These are phyloP conservation scores for Ridgeia piscesae DNA, from an alignment of 1,140 invertebrate genomes.

Conservation along the genomic window DNA sequence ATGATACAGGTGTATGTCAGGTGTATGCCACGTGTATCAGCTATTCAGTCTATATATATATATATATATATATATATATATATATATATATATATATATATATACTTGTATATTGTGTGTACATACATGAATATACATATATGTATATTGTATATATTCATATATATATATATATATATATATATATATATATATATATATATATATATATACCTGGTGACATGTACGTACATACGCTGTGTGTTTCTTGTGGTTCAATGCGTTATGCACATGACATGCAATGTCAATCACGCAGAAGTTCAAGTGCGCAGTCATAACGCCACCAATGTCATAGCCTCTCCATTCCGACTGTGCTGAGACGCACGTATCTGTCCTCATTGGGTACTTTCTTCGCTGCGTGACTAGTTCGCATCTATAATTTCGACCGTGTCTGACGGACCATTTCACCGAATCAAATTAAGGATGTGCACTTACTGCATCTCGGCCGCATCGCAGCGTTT, in stretches of 20 bases:
- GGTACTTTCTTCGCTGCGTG: background rate
- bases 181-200: no score
- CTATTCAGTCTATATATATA: slow-evolving; percentile 9
- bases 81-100: background rate
- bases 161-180: no score
- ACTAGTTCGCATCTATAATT: background rate
- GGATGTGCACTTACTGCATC: background rate
- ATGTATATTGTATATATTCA: no score
- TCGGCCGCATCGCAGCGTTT: background rate
- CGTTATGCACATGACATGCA: background rate
- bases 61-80: slow-evolving; percentile 13
- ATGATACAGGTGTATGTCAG: background rate
- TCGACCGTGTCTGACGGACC: background rate
- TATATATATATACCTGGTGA: no score
- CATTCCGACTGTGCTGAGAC: background rate
- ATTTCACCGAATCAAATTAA: background rate
- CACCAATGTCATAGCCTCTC: background rate
- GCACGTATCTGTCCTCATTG: background rate
- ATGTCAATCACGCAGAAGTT: background rate
- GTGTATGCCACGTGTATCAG: background rate
- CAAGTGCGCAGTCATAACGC: background rate
- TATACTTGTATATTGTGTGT: background rate
- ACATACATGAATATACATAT: background rate
- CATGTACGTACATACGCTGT: no score
- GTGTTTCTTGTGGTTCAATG: background rate